These are phyloP conservation scores for Timema podura DNA, from an alignment of 2,888 invertebrate species.

Conservation along the genomic window DNA sequence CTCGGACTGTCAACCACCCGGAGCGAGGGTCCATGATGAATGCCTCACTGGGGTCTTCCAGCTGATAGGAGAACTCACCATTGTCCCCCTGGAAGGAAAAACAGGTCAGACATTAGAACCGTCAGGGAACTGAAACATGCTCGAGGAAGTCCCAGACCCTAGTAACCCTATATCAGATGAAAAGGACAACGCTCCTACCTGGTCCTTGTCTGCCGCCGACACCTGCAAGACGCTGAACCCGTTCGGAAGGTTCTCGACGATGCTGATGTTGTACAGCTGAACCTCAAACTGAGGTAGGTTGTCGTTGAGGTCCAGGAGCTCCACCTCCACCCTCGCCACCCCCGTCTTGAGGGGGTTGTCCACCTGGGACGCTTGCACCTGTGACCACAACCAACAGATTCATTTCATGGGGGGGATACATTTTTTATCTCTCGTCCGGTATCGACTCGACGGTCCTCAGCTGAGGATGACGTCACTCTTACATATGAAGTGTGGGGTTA, in stretches of 20 bases:
- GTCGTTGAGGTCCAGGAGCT: constrained; percentile 74
- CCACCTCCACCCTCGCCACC: constrained; percentile 67
- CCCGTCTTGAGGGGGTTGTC: constrained; percentile 75
- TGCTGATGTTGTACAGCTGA: constrained; percentile 86
- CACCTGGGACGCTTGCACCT: constrained; percentile 54
- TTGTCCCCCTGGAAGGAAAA: constrained; percentile 61
- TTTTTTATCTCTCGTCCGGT: no score
- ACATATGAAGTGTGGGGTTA: no score
- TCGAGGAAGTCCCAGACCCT: no score
- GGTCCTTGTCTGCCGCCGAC: constrained; percentile 74
- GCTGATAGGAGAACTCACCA: constrained; percentile 74
- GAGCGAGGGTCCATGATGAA: constrained; percentile 74
- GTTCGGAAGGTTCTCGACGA: constrained; percentile 85
- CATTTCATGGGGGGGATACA: no score
- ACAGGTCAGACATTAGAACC: background rate
- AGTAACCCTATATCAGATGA: no score
- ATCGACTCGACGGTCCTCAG: no score
- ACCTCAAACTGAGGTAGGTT: constrained; percentile 85
- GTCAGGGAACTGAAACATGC: no score
- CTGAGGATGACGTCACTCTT: no score
- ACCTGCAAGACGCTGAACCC: constrained; percentile 70
- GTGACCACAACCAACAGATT: no score
- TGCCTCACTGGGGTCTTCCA: constrained; percentile 69
- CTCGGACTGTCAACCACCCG: constrained; percentile 81
- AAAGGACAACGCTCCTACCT: constrained; percentile 41